Base-by-base conservation (phyloP, 2,113 vertebrate species). In the Coptodon rendalli region DNA sequence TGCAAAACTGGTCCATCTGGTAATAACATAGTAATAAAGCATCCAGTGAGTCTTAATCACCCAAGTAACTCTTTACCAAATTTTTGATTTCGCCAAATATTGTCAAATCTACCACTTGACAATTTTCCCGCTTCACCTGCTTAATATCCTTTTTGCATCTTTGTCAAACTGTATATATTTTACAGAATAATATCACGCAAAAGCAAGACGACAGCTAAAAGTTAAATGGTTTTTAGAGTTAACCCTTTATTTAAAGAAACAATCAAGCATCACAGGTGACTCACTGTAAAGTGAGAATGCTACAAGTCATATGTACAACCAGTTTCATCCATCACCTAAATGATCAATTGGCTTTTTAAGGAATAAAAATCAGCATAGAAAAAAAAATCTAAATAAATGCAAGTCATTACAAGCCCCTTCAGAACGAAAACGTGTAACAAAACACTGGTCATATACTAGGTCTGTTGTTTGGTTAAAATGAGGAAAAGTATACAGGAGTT, bases 181-280 rank as follows among this genome's bases (percentile, higher is more conserved):
- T 3, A 6, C 12, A 38, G 16, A 7, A 61, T 53, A 10, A 13
- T n/a, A 3, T 50, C 79, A 40, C 7, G 0, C 52, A 4, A 17
- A 66, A 53, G 12, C 9, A 40, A 63, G 11, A 86, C 48, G 59
- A 61, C 22, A 2, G 17, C 11, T 56, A 73, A 63, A 38, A 7
- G 13, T 16, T 50, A 31, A 71, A 31, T 16, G 3, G 7, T 19
- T 63, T 82, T 53, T 78, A 90, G 83, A 88, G 80, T 87, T 83
- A 76, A 89, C 45, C 17, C 34, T 95, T 95, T 94, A 93, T 93
- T 94, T 29, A 90, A 92, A 92, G 80, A 91, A 87, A 93, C 86
- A 61, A 80, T 80, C 17, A 90, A 68, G 78, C 76, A 90, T 84
- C 80, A 57, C 78, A 43, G 82, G 38, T 34, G 14, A 63, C 52